These are phyloP conservation scores for Mastacembelus armatus DNA, from an alignment of 2,797 vertebrate genomes.

Conservation along the genomic window DNA sequence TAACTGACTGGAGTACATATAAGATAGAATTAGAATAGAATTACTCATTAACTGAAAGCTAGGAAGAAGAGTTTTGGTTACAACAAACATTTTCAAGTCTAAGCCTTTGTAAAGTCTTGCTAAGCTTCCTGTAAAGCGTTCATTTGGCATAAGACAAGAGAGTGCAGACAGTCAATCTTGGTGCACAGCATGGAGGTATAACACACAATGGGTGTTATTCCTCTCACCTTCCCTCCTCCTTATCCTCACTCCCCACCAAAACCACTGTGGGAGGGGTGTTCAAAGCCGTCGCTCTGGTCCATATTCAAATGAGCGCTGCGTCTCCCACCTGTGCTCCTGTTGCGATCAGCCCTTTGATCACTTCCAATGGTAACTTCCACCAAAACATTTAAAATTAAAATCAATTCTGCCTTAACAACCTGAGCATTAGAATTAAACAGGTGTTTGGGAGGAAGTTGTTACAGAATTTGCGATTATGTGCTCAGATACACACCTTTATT, in stretches of 20 bases:
- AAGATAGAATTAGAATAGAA: no score
- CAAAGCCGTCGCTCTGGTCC: slow-evolving; percentile 78
- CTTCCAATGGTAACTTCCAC: slow-evolving; percentile 78
- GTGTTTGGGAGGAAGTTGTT: slow-evolving; percentile 82
- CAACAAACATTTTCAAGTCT: slow-evolving; percentile 13
- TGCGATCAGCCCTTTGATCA: slow-evolving; percentile 81
- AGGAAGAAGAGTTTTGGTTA: slow-evolving; percentile 7
- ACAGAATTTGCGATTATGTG: slow-evolving; percentile 82
- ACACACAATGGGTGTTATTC: slow-evolving; percentile 76
- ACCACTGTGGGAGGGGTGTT: slow-evolving; percentile 72
- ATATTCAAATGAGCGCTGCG: slow-evolving; percentile 82
- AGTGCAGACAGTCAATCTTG: slow-evolving; percentile 55
- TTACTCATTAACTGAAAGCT: slow-evolving; percentile 12
- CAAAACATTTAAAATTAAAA: slow-evolving; percentile 86
- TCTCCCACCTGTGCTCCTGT: slow-evolving; percentile 65
- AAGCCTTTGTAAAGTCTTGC: slow-evolving; percentile 31
- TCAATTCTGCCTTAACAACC: slow-evolving; percentile 81
- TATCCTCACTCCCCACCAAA: slow-evolving; percentile 37
- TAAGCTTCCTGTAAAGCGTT: slow-evolving; percentile 48
- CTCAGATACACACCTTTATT: slow-evolving; percentile 72
- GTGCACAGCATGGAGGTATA: slow-evolving; percentile 61
- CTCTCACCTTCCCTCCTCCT: slow-evolving; percentile 54
- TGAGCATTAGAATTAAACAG: slow-evolving; percentile 84
- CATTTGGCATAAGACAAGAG: slow-evolving; percentile 56
- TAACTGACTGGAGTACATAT: no score